These are phyloP conservation scores for Speoplatyrhinus poulsoni DNA, from an alignment of 2,113 vertebrate genomes.

Conservation along the genomic window DNA sequence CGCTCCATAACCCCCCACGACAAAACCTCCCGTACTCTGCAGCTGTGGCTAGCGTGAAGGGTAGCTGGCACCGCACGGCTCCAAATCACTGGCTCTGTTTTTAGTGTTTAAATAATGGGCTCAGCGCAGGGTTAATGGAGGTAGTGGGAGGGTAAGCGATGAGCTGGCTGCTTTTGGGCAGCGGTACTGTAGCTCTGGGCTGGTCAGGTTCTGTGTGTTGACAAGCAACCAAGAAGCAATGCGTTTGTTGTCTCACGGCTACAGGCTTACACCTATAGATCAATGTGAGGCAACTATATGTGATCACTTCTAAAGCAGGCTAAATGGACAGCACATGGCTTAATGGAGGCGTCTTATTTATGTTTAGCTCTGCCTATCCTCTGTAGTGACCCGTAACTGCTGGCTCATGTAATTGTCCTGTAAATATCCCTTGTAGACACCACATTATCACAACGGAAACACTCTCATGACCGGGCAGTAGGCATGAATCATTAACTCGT, in stretches of 20 bases:
- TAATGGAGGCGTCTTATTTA: no score
- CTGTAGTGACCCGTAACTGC: no score
- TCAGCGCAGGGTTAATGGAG: slow-evolving; percentile 56
- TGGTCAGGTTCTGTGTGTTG: slow-evolving; percentile 51
- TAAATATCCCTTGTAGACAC: no score
- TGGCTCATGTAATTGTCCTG: no score
- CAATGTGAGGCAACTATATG: slow-evolving; percentile 42
- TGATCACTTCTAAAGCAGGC: no score
- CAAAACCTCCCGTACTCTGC: slow-evolving; percentile 57
- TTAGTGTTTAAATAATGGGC: slow-evolving; percentile 71
- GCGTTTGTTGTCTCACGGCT: slow-evolving; percentile 45
- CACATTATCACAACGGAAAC: no score
- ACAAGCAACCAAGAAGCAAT: slow-evolving; percentile 50
- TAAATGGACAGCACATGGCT: no score
- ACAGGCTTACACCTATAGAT: slow-evolving; percentile 14
- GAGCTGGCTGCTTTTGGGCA: slow-evolving; percentile 45
- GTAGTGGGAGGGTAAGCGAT: slow-evolving; percentile 59
- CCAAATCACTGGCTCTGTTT: slow-evolving; percentile 62
- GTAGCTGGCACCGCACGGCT: slow-evolving; percentile 54
- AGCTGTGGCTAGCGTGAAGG: slow-evolving; percentile 63
- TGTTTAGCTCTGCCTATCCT: no score
- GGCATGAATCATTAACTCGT: no score
- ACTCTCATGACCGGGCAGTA: no score
- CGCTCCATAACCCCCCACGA: slow-evolving; percentile 66
- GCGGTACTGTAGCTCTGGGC: slow-evolving; percentile 24